Conservation (phyloP, 2,888 invertebrate genomes). For the Polyommatus iphigenia region DNA sequence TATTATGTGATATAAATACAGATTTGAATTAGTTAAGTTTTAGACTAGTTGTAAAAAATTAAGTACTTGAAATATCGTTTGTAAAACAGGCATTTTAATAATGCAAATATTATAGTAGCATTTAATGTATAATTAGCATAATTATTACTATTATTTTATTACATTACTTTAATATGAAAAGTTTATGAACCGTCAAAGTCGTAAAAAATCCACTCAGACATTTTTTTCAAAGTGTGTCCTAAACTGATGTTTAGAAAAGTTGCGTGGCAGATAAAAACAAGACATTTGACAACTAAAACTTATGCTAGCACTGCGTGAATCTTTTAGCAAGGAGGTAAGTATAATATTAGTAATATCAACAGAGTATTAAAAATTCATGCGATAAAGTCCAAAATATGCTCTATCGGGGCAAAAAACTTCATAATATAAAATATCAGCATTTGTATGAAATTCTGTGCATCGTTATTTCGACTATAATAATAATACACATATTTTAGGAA, state of each 20-base stretch:
- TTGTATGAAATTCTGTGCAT: too few species aligned
- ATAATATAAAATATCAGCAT: too few species aligned
- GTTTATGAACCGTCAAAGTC: background rate
- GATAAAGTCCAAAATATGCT: too few species aligned
- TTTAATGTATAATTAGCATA: background rate
- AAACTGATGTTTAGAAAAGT: background rate
- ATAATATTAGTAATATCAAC: background rate
- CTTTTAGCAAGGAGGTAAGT: background rate
- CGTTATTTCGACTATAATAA: background rate
- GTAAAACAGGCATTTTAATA: background rate
- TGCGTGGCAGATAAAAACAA: background rate
- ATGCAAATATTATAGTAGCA: background rate
- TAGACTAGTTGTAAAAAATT: conserved; percentile 1
- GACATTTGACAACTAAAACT: too few species aligned
- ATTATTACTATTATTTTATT: background rate
- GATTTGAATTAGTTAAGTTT: background rate
- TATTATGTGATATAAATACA: background rate
- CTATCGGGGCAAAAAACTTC: too few species aligned
- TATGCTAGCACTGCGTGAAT: too few species aligned
- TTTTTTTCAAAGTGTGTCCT: too few species aligned
- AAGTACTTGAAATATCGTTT: background rate
- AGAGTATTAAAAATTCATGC: background rate
- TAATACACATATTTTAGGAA: background rate
- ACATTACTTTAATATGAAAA: background rate
- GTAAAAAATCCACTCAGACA: too few species aligned